phyloP scores from a whole-genome alignment of 2,888 invertebrate genomes.

The Drosophila anomalata region DNA sequence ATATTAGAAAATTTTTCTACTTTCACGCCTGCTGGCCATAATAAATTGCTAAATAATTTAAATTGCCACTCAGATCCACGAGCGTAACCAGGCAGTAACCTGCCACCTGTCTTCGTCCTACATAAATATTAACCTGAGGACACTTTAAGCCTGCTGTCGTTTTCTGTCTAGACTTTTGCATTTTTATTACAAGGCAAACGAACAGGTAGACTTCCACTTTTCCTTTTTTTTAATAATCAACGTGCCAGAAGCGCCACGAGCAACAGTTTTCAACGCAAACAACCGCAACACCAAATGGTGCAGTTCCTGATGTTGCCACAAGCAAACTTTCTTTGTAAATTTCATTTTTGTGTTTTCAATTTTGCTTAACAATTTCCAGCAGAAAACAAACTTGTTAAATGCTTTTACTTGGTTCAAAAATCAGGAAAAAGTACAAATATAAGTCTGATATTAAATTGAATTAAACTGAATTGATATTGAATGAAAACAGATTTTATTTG shows the following conservation, averaged over 20 bases:
- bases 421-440: too few relatives aligned
- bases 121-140: conserved; percentile 36
- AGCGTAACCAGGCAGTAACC: conserved; percentile 38
- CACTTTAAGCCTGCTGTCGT: conserved; percentile 23
- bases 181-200: conserved; percentile 38
- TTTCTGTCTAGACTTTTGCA: conserved; percentile 43
- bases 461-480: too few relatives aligned
- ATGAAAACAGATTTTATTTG: too few relatives aligned
- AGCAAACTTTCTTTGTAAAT: conserved; percentile 26
- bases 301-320: conserved; percentile 32
- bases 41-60: conserved; percentile 57
- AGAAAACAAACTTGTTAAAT: conserved; percentile 6
- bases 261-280: conserved; percentile 31
- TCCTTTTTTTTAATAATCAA: conserved; percentile 39
- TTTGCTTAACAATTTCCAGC: conserved; percentile 17
- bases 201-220: conserved; percentile 8
- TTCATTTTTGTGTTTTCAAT: conserved; percentile 13
- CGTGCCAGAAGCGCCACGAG: conserved; percentile 23
- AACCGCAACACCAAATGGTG: conserved; percentile 35
- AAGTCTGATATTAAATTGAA: too few relatives aligned
- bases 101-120: conserved; percentile 11
- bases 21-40: conserved; percentile 24
- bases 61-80: conserved; percentile 23
- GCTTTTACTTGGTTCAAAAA: not conserved
- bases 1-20: conserved; percentile 19